phyloP scores from a whole-genome alignment of 2,113 vertebrate species.

The Ivindomyrus marchei region DNA sequence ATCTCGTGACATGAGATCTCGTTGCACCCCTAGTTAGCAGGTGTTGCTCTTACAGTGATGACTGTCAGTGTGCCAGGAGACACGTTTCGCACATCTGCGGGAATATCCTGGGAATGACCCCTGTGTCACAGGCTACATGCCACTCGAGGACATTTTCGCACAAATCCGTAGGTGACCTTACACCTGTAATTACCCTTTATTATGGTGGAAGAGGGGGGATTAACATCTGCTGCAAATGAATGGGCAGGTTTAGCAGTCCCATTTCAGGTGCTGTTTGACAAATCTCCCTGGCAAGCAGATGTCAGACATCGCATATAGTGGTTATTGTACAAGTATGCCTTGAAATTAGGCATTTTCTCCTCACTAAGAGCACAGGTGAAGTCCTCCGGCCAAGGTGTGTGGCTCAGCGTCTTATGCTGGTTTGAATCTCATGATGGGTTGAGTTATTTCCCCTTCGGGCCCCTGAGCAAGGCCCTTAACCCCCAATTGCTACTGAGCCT shows the following conservation, averaged over 20 bases:
- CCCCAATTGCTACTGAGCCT: not conserved
- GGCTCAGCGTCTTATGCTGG: not conserved
- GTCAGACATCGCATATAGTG: constrained; percentile 34
- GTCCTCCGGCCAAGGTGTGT: constrained; percentile 34
- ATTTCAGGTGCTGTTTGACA: constrained; percentile 50
- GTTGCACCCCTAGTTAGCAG: not conserved
- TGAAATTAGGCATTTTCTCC: constrained; percentile 49
- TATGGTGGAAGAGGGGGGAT: constrained; percentile 54
- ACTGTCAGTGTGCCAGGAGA: not conserved
- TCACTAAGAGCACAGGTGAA: constrained; percentile 50
- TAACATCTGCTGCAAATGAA: constrained; percentile 66
- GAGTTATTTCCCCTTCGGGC: not conserved
- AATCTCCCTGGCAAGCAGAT: constrained; percentile 54
- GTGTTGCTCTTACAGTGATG: not conserved
- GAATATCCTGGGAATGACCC: not conserved
- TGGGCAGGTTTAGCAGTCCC: constrained; percentile 45
- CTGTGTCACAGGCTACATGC: not conserved
- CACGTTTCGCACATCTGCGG: not conserved
- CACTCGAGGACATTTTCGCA: constrained; percentile 42
- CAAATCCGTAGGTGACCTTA: constrained; percentile 30
- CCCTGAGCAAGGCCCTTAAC: not conserved
- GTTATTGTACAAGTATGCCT: constrained; percentile 35
- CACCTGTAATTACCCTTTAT: constrained; percentile 59
- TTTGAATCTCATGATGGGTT: not conserved
- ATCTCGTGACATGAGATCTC: too few relatives aligned